Conservation (phyloP, 2,888 invertebrate genomes). For the Acanthopleura granulata region DNA sequence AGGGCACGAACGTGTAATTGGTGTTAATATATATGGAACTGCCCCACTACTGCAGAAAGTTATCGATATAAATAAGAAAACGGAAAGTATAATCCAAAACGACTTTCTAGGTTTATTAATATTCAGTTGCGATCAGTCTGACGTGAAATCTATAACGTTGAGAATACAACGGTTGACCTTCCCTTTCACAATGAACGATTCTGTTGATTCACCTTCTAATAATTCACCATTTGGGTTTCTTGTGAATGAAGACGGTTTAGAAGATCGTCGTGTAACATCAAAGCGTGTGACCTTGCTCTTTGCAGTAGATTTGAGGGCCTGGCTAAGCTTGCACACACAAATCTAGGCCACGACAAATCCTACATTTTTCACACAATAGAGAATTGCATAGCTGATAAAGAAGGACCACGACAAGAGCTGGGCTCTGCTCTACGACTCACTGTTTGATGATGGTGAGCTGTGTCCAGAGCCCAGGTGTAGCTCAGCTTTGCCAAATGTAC, state of each 20-base stretch:
- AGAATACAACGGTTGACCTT: too few relatives aligned
- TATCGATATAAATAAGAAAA: too few relatives aligned
- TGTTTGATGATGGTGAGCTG: not conserved
- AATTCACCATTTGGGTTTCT: not conserved
- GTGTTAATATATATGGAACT: too few relatives aligned
- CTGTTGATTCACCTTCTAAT: not conserved
- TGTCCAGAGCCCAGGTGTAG: constrained; percentile 7
- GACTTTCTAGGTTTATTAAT: too few relatives aligned
- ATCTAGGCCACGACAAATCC: constrained; percentile 7
- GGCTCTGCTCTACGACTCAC: not conserved
- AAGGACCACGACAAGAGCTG: not conserved
- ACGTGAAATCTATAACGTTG: too few relatives aligned
- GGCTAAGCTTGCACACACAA: not conserved
- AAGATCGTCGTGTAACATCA: constrained; percentile 15
- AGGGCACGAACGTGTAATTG: too few relatives aligned
- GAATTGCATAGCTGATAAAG: constrained; percentile 15
- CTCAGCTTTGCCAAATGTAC: constrained; percentile 7
- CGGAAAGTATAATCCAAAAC: too few relatives aligned
- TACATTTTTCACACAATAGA: constrained; percentile 19
- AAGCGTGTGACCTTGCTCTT: constrained; percentile 19
- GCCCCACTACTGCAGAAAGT: too few relatives aligned
- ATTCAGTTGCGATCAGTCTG: too few relatives aligned
- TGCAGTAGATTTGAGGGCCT: not conserved
- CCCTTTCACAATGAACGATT: not conserved
- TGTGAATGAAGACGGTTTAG: not conserved